Conservation (phyloP, 2,888 invertebrate species). For the Synergus umbraculus region DNA sequence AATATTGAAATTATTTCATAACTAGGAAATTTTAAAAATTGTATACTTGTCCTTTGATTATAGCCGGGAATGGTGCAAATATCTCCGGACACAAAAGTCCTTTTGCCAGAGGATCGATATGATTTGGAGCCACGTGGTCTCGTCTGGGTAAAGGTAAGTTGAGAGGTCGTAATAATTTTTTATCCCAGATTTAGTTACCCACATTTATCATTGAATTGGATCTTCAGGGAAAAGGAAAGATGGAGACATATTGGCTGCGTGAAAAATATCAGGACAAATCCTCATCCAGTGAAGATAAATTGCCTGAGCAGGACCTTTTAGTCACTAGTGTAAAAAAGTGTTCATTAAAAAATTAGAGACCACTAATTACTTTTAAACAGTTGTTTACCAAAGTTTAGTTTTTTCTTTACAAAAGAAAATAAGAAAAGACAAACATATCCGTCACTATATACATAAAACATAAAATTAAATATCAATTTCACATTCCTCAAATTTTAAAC, state of each 20-base stretch:
- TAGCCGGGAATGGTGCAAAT: slow-evolving; percentile 87
- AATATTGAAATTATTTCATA: neutral
- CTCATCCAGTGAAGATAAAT: slow-evolving; percentile 46
- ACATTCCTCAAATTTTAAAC: neutral
- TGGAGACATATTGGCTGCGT: slow-evolving; percentile 90
- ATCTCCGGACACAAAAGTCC: slow-evolving; percentile 84
- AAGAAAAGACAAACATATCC: no score
- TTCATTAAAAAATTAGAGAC: neutral
- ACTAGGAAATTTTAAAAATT: neutral
- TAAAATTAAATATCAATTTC: neutral
- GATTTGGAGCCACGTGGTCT: slow-evolving; percentile 85
- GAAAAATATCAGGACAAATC: slow-evolving; percentile 74
- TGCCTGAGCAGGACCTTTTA: slow-evolving; percentile 50
- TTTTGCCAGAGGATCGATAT: slow-evolving; percentile 84
- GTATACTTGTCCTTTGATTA: neutral
- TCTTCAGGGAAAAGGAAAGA: slow-evolving; percentile 90
- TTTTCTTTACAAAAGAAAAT: neutral
- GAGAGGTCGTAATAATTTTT: slow-evolving; percentile 16
- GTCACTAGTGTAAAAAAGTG: slow-evolving; percentile 58
- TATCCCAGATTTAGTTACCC: neutral
- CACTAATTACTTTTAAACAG: neutral
- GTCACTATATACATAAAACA: neutral
- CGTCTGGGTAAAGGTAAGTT: slow-evolving; percentile 87
- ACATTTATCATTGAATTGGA: slow-evolving; percentile 28
- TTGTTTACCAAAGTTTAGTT: neutral